Evolutionary conservation across 2,113 vertebrate species (phyloP).

Genomic region (Chionodraco myersi): DNA sequence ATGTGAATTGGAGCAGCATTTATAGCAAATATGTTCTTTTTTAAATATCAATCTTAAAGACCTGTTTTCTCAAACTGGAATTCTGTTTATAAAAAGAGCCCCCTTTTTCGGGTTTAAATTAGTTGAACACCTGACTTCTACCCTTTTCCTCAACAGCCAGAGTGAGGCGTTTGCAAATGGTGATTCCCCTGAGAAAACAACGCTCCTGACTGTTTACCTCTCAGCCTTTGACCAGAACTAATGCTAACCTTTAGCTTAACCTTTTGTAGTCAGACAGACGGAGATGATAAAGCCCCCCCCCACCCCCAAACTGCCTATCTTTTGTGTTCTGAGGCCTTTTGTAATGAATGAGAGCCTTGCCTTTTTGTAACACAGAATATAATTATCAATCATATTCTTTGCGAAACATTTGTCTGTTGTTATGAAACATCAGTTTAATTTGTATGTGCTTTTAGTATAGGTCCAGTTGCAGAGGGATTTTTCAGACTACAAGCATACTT

Average conservation of each 20-base stretch:
- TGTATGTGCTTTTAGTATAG: neutral
- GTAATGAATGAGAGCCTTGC: conserved; percentile 15
- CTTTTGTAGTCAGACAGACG: conserved; percentile 61
- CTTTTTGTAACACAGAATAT: neutral
- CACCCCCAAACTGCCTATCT: conserved; percentile 22
- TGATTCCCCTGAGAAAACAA: conserved; percentile 60
- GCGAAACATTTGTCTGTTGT: neutral
- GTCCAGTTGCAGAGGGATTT: neutral
- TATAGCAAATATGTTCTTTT: neutral
- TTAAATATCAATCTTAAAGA: no score
- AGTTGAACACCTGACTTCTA: conserved; percentile 9
- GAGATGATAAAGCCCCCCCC: conserved; percentile 25
- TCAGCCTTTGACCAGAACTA: conserved; percentile 63
- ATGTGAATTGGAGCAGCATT: neutral
- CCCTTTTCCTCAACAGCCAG: neutral
- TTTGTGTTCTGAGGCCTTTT: conserved; percentile 33
- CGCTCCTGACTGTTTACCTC: conserved; percentile 56
- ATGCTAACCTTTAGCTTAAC: conserved; percentile 55
- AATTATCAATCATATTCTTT: conserved; percentile 3
- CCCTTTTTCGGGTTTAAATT: neutral
- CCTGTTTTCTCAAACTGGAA: conserved; percentile 18
- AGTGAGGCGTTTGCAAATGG: conserved; percentile 26
- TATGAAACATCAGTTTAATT: neutral
- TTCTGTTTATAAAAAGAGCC: conserved; percentile 6
- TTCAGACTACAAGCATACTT: neutral